Conservation (phyloP, 2,113 vertebrate genomes). For the Nibea coibor region DNA sequence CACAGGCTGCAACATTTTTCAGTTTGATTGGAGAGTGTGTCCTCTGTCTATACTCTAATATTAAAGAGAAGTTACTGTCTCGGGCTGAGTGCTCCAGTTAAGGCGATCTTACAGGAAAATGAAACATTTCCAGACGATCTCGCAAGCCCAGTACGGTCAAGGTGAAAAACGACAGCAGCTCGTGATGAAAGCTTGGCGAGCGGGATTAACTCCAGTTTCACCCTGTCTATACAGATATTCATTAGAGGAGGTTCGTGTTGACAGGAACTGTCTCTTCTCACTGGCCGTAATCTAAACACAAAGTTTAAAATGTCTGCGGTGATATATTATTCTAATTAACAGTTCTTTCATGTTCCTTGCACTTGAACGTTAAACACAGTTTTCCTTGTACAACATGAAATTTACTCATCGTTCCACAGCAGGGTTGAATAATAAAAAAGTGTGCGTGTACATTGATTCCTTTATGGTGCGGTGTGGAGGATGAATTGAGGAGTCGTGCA, state of each 20-base stretch:
- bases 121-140: background rate
- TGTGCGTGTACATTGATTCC: too few relatives aligned
- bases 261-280: slow-evolving; percentile 15
- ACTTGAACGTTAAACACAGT: background rate
- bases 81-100: slow-evolving; percentile 14
- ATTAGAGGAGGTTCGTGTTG: slow-evolving; percentile 23
- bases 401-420: background rate
- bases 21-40: background rate
- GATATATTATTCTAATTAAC: background rate
- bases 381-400: background rate
- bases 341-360: background rate
- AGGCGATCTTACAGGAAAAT: background rate
- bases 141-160: slow-evolving; percentile 20
- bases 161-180: slow-evolving; percentile 28
- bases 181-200: slow-evolving; percentile 41
- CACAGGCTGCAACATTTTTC: slow-evolving; percentile 24
- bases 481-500: background rate
- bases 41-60: background rate
- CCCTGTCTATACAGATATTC: slow-evolving; percentile 28
- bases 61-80: slow-evolving; percentile 24
- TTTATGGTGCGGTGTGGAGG: background rate
- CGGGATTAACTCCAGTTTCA: slow-evolving; percentile 33
- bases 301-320: slow-evolving; percentile 12
- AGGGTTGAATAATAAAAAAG: too few relatives aligned
- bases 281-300: background rate